A percentile compares a stretch with the other conserved stretches of the same genome.
phyloP scores from a whole-genome alignment of 2,113 vertebrate species.

The Phalacrocorax pelagicus region DNA sequence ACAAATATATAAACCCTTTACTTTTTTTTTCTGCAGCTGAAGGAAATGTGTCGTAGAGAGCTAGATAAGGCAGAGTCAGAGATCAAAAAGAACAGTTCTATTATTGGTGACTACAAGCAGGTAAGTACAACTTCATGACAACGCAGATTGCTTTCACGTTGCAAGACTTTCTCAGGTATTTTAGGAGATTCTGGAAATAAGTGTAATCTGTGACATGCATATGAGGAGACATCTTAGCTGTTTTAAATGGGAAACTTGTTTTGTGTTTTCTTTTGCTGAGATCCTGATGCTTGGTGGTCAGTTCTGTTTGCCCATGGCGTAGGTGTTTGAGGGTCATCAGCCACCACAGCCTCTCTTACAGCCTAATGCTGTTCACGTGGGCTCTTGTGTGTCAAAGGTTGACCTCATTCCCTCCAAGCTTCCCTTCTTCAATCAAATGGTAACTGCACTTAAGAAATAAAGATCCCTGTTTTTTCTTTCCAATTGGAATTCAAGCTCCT shows the following conservation, averaged over 20 bases:
- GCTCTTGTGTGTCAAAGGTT: not conserved
- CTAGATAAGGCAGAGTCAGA: conserved; percentile 96
- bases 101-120: conserved; percentile 99
- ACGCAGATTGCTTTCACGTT: not conserved
- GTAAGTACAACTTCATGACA: conserved; percentile 54
- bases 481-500: not conserved
- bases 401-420: not conserved
- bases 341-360: not conserved
- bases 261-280: not conserved
- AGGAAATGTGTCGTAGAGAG: conserved; percentile 97
- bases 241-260: not conserved
- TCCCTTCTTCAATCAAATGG: not conserved
- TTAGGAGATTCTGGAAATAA: not conserved
- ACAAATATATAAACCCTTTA: not conserved
- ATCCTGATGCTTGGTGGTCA: not conserved
- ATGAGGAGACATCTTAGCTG: not conserved
- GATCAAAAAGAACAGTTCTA: conserved; percentile 97
- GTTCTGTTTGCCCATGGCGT: not conserved
- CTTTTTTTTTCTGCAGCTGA: conserved; percentile 78
- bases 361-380: not conserved
- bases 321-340: not conserved
- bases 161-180: not conserved
- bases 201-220: not conserved
- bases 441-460: not conserved
- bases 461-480: not conserved